Evolutionary conservation across 2,797 vertebrate species (phyloP), one percentile per base, ranked within the genome.

Genomic region (Rhinichthys osculus): DNA sequence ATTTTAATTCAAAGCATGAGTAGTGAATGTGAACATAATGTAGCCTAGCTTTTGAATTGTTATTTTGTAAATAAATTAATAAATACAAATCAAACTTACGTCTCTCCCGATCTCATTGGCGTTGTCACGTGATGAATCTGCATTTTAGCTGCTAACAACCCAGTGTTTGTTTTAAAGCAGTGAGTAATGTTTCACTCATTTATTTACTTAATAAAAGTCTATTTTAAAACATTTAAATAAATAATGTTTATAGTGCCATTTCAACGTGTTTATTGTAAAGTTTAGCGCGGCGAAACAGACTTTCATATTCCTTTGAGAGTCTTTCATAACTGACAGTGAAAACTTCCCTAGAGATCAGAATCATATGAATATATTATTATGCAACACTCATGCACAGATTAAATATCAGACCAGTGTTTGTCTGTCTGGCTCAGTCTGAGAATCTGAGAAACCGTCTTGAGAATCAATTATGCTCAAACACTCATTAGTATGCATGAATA

Each of bases 1-100:
- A n/a, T 59, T 59, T 59, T 10, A n/a, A 11, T 59, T n/a, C 10
- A 59, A 59, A 59, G 57, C 27, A 62, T 13, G 23, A 2, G 21
- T 10, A 9, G 59, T 27, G 10, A 27, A 62, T 13, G 57, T 30
- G 5, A 3, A 64, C 5, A 14, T 62, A 62, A 14, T 27, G 1
- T 6, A 0, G 0, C n/a, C n/a, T n/a, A n/a, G n/a, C n/a, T n/a
- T n/a, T n/a, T 14, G 5, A 14, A 16, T 16, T 1, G 5, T 30
- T 16, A 16, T 16, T 30, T 64, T 14, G 11, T 64, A 14, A 62
- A 62, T 62, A 27, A 27, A 27, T 62, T 4, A 59, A 59, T 57
- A n/a, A n/a, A 59, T n/a, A 4, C 13, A 11, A 59, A 62, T 27
- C 9, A 11, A n/a, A n/a, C 57, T 21, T 54, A 54, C 9, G 44